Conservation (phyloP, 92 coral and sea anemone species). For the Porites rus region DNA sequence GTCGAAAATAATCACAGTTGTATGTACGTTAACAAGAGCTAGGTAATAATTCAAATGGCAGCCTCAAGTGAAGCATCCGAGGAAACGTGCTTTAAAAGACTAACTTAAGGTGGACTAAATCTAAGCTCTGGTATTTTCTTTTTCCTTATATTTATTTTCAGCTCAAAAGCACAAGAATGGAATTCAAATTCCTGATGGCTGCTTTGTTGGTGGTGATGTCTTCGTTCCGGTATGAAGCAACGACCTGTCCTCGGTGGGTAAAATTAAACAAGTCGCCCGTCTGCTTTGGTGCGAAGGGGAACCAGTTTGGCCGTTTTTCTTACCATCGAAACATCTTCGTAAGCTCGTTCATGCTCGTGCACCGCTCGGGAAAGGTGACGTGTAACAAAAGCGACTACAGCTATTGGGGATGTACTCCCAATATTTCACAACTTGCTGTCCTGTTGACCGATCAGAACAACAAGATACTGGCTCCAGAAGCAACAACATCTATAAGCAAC, state of each 20-base stretch:
- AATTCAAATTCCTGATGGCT: background rate
- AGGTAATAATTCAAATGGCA: too few relatives aligned
- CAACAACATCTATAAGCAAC: background rate
- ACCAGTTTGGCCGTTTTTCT: slow-evolving; percentile 5
- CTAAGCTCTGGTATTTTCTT: too few relatives aligned
- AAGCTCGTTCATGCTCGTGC: too few relatives aligned
- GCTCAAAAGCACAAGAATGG: background rate
- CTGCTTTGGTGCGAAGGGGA: slow-evolving; percentile 24
- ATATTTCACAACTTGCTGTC: background rate
- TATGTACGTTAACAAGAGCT: too few relatives aligned
- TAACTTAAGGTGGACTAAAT: too few relatives aligned
- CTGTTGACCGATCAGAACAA: slow-evolving; percentile 17
- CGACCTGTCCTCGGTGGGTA: slow-evolving; percentile 21
- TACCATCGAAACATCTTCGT: too few relatives aligned
- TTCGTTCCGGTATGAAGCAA: background rate
- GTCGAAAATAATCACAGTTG: too few relatives aligned
- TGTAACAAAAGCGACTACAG: background rate
- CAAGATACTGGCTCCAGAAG: slow-evolving; percentile 4
- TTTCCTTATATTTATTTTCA: background rate
- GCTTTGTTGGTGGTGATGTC: background rate
- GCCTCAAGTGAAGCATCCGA: too few relatives aligned
- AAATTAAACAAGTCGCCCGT: slow-evolving; percentile 24
- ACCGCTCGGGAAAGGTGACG: too few relatives aligned
- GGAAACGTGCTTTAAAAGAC: too few relatives aligned
- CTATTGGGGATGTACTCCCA: slow-evolving; percentile 27